Base-by-base conservation (phyloP, 2,888 invertebrate species). In the Ophioninae sp. region DNA sequence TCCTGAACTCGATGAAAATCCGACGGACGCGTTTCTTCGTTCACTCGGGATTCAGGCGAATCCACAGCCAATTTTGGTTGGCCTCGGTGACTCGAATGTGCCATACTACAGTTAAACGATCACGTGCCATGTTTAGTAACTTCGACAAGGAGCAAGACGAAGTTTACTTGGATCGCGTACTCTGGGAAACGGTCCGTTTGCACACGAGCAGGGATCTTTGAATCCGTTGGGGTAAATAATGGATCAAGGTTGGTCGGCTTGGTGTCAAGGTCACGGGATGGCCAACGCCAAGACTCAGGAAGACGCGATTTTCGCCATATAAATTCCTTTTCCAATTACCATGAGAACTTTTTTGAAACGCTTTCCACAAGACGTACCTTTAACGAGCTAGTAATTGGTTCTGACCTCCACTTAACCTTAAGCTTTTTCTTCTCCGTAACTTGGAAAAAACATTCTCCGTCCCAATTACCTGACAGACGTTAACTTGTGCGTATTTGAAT, bases 1-100 rank as follows among this genome's bases (percentile, higher is more conserved):
- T n/a, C n/a, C 71, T 58, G 58, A 81, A 59, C 61, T 80, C 30
- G 65, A 8, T 37, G 84, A 81, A 81, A 87, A 79, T 82, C 69
- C 89, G 7, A 89, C 88, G 20, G 88, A 90, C 13, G 77, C 87
- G 39, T 88, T 90, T 85, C 83, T 91, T 73, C 84, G 87, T 9
- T 82, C 90, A 58, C 84, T 91, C 39, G 89, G 89, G 30, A 73
- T 90, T 80, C 85, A 85, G 51, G 44, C 85, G 76, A 89, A 71
- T 85, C 76, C 79, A 67, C 83, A 86, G 63, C 77, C 88, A 1
- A 79, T 88, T 41, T 39, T 88, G 37, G 78, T 84, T 20, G 72
- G 68, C 64, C 30, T 78, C n/a, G 82, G 65, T 58, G 76, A 84
- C 44, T 81, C 63, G 75, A 77, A 77, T 41, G 86, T 87, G 85